Percentiles rank a stretch among this genome's conserved stretches.
Evolutionary conservation across 2,888 invertebrate species (phyloP).

Genomic region (Candidula unifasciata): DNA sequence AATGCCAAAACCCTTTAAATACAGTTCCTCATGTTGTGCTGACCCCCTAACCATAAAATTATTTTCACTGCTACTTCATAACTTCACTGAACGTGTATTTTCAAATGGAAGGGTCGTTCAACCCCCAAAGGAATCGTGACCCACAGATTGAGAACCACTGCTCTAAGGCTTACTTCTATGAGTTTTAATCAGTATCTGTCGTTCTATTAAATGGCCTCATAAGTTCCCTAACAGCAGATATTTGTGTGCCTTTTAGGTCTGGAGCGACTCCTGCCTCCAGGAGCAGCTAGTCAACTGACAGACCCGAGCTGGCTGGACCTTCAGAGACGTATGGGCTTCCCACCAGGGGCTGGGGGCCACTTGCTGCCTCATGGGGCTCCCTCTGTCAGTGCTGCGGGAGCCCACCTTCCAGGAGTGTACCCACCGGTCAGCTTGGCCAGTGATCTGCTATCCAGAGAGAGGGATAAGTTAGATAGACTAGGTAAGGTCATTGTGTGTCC

Average conservation of each 20-base stretch:
- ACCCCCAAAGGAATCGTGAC: too few species aligned
- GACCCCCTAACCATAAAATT: too few species aligned
- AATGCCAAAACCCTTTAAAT: too few species aligned
- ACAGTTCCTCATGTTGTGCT: too few species aligned
- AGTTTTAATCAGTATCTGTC: too few species aligned
- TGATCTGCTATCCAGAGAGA: conserved; percentile 87
- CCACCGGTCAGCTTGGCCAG: conserved; percentile 82
- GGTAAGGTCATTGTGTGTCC: conserved; percentile 55
- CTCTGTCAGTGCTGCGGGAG: conserved; percentile 79
- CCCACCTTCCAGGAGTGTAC: conserved; percentile 78
- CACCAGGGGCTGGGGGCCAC: conserved; percentile 79
- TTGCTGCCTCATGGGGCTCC: conserved; percentile 66
- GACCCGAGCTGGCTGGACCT: conserved; percentile 89
- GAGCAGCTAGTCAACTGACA: conserved; percentile 63
- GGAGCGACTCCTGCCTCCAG: conserved; percentile 70
- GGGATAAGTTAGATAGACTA: conserved; percentile 88
- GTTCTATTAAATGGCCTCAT: too few species aligned
- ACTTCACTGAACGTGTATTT: too few species aligned
- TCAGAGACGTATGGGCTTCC: conserved; percentile 80
- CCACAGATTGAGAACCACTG: too few species aligned
- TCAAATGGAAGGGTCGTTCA: too few species aligned
- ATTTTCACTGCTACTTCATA: too few species aligned
- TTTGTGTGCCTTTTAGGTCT: conserved; percentile 61
- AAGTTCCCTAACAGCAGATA: too few species aligned
- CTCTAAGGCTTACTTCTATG: too few species aligned